These are phyloP conservation scores for Psettodes erumei DNA, from an alignment of 2,113 vertebrate genomes.

Conservation along the genomic window DNA sequence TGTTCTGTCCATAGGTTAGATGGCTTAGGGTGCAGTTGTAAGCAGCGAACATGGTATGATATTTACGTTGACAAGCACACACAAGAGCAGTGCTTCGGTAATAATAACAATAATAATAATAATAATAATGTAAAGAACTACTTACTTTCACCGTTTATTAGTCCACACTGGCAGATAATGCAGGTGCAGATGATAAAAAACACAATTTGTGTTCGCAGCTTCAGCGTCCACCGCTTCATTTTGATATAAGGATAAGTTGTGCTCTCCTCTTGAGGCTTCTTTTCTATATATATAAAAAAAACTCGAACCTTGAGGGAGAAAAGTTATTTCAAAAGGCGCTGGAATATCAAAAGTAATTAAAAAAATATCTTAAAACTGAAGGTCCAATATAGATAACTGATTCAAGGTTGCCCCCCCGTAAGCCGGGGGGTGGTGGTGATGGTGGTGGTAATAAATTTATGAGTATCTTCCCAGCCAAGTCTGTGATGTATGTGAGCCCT, in stretches of 20 bases:
- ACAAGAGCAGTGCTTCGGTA: no score
- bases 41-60: neutral
- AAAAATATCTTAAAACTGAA: constrained; percentile 32
- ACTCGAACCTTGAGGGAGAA: constrained; percentile 35
- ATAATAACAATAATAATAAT: neutral
- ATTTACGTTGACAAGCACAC: neutral
- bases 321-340: constrained; percentile 20
- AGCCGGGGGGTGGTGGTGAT: constrained; percentile 40
- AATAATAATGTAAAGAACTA: constrained; percentile 41
- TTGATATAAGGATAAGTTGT: constrained; percentile 62
- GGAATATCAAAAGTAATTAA: constrained; percentile 35
- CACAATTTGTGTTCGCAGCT: constrained; percentile 73
- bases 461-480: constrained; percentile 53
- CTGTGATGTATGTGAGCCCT: constrained; percentile 36
- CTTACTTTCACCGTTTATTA: constrained; percentile 85
- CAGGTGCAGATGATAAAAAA: constrained; percentile 79
- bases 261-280: constrained; percentile 46
- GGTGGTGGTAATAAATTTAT: constrained; percentile 38
- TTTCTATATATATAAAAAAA: no score
- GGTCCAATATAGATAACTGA: constrained; percentile 35
- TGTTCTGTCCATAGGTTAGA: neutral
- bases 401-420: constrained; percentile 53
- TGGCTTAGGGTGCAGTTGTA: neutral
- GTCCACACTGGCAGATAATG: constrained; percentile 79
- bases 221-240: constrained; percentile 77